Percentiles rank a stretch among this genome's conserved stretches.
Evolutionary conservation across 2,797 vertebrate species (phyloP).

Genomic region (Clarias pachynema): DNA sequence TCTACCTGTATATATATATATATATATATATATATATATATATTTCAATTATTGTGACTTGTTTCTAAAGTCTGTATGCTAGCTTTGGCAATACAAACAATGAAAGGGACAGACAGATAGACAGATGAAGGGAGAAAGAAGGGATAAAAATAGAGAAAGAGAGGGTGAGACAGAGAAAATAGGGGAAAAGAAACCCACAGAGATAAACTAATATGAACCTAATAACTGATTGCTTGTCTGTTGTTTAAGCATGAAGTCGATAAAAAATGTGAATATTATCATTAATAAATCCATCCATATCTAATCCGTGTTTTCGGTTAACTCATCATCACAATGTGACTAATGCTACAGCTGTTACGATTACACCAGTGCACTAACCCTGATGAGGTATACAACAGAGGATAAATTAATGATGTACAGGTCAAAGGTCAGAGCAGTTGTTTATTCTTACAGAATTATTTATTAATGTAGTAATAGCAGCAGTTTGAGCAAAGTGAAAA

Average conservation of each 20-base stretch:
- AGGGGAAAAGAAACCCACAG: too few relatives aligned
- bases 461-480: neutral
- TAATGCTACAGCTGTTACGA: neutral
- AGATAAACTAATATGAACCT: neutral
- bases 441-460: slow-evolving; percentile 4
- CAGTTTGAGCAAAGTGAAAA: neutral
- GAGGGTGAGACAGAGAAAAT: neutral
- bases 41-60: too few relatives aligned
- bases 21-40: too few relatives aligned
- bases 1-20: too few relatives aligned
- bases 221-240: neutral
- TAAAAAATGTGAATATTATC: neutral
- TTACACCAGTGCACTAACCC: neutral
- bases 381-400: neutral
- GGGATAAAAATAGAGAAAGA: neutral
- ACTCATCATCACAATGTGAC: neutral
- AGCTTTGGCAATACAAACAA: too few relatives aligned
- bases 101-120: neutral
- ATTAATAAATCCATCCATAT: slow-evolving; percentile 1
- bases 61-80: too few relatives aligned
- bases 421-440: neutral
- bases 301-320: slow-evolving; percentile 5
- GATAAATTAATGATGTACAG: neutral
- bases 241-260: neutral
- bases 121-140: neutral